Evolutionary conservation across 1,140 invertebrate species (phyloP), one percentile per base, ranked within the genome.

Genomic region (Thrips palmi): DNA sequence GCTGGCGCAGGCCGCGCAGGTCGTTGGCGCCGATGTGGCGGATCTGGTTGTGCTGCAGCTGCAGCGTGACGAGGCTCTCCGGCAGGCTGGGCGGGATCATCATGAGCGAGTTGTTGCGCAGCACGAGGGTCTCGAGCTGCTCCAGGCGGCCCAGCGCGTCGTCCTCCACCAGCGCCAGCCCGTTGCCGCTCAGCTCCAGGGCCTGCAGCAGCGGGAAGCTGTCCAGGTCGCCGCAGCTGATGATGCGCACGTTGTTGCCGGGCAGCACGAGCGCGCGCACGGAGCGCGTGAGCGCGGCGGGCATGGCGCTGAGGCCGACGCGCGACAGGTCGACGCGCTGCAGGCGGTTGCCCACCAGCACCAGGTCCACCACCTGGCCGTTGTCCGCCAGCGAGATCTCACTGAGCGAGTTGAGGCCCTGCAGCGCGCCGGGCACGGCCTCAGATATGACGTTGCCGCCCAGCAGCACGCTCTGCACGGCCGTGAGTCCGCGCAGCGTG

Each of bases 161-260:
- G 22, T 91, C 81, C 55, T 89, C 85, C 4, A 94, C 68, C 2
- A 68, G 60, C 27, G 57, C 58, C 19, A 94, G 67, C 40, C 66
- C 61, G 50, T 91, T 92, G 35, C 77, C 66, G 17, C 79, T 79
- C 22, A 93, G 67, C 49, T 87, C 78, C 18, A 94, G 54, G 19
- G 80, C 63, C 42, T 76, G 75, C 7, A 93, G 54, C 12, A 87
- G 56, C 0, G 85, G 85, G 53, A 89, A 91, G 44, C 83, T 85
- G 49, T 87, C 83, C 39, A 94, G 64, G 48, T 89, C 83, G n/a
- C 83, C 81, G 46, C 80, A 71, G 27, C 70, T 67, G 12, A 93
- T 73, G 0, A 66, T 59, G 33, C 63, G 68, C 29, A 86, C 65
- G 43, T 65, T 67, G 51, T 93, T 93, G 11, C 77, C 73, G 1